Percentiles rank a stretch among this genome's conserved stretches.
phyloP scores from a whole-genome alignment of 2,888 invertebrate genomes.

The Agrochola litura region DNA sequence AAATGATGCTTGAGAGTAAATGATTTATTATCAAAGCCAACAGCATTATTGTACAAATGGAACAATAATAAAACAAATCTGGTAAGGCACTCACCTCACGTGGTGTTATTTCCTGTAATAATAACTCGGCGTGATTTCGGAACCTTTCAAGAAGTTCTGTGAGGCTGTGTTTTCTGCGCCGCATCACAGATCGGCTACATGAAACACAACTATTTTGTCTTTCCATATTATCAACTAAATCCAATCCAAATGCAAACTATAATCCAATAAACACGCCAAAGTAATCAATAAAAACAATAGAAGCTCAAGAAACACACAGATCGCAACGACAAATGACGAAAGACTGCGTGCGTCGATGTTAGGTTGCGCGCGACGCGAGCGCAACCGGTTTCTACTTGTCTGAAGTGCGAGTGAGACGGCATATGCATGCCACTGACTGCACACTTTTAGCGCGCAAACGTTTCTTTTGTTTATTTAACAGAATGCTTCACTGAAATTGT shows the following conservation, averaged over 20 bases:
- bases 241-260: conserved; percentile 23
- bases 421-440: conserved; percentile 9
- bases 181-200: conserved; percentile 15
- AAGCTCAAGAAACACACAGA: conserved; percentile 20
- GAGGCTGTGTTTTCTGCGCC: conserved; percentile 13
- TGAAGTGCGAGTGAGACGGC: conserved; percentile 16
- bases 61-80: conserved; percentile 13
- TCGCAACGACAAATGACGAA: conserved; percentile 25
- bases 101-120: conserved; percentile 27
- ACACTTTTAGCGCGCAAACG: not conserved
- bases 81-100: conserved; percentile 21
- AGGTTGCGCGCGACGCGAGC: conserved; percentile 18
- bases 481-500: not conserved
- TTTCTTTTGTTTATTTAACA: no score
- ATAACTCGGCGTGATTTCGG: conserved; percentile 16
- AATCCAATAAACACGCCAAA: conserved; percentile 14
- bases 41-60: conserved; percentile 10
- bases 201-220: conserved; percentile 25
- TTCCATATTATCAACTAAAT: conserved; percentile 19
- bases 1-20: conserved; percentile 18
- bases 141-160: conserved; percentile 6
- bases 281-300: conserved; percentile 18
- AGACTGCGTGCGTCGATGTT: conserved; percentile 7
- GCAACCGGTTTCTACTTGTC: conserved; percentile 28
- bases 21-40: conserved; percentile 22